Conservation (phyloP, 2,888 invertebrate genomes). For the Lasioglossum morio region DNA sequence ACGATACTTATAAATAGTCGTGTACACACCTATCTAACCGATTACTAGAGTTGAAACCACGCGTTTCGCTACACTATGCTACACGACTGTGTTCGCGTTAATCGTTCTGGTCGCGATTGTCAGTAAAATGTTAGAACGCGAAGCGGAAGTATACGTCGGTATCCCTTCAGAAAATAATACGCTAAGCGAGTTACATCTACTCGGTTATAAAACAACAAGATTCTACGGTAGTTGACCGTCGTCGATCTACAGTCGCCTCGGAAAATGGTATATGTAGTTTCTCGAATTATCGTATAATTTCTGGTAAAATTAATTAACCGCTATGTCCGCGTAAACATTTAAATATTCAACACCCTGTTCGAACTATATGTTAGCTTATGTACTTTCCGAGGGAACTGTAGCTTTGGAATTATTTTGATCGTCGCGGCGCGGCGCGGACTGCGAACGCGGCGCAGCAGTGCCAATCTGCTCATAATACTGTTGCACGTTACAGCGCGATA, state of each 20-base stretch:
- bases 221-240: neutral
- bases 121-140: slow-evolving; percentile 4
- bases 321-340: neutral
- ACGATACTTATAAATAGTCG: neutral
- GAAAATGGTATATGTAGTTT: neutral
- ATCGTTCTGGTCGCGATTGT: neutral
- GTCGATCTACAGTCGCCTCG: neutral
- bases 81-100: slow-evolving; percentile 3
- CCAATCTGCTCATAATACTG: slow-evolving; percentile 49
- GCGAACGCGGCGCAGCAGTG: neutral
- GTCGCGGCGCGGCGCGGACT: neutral
- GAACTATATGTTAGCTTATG: neutral
- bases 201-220: neutral
- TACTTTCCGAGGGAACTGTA: neutral
- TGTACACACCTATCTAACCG: neutral
- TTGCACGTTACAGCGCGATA: slow-evolving; percentile 15
- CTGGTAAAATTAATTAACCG: neutral
- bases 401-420: slow-evolving; percentile 25
- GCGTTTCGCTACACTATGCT: neutral
- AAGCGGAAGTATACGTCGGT: slow-evolving; percentile 21
- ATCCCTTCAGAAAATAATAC: neutral
- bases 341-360: too few relatives aligned
- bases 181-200: neutral
- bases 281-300: neutral
- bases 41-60: neutral